phyloP scores from a whole-genome alignment of 2,113 vertebrate genomes.

The Periophthalmus modestus region DNA sequence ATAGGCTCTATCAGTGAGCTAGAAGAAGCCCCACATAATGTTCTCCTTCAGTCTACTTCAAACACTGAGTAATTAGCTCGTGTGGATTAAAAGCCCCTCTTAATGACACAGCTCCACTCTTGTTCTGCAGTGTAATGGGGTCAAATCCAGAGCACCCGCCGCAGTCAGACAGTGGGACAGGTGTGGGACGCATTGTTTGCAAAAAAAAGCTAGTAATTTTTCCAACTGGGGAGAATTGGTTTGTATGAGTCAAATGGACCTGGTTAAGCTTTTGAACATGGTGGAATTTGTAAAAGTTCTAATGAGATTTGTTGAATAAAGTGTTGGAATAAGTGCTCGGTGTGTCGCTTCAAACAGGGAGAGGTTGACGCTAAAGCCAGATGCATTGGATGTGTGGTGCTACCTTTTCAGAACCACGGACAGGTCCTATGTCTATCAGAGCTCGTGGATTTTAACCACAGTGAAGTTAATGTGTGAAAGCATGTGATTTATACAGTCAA shows the following conservation, averaged over 20 bases:
- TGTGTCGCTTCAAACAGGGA: background rate
- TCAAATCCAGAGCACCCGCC: constrained; percentile 1
- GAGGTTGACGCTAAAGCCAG: background rate
- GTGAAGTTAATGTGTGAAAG: too few relatives aligned
- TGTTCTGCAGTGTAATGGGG: background rate
- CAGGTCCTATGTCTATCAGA: background rate
- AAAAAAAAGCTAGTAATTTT: background rate
- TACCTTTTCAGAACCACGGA: constrained; percentile 23
- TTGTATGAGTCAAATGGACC: background rate
- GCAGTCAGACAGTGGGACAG: background rate
- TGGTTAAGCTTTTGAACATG: background rate
- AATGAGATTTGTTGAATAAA: background rate
- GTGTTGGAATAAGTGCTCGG: background rate
- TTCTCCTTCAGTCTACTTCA: background rate
- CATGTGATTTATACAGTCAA: too few relatives aligned
- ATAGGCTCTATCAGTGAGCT: background rate
- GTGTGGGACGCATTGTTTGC: background rate
- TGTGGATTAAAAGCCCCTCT: constrained; percentile 3
- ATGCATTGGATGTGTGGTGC: background rate
- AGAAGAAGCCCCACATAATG: background rate
- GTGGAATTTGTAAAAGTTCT: background rate
- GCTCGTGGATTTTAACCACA: too few relatives aligned
- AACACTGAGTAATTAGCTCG: background rate
- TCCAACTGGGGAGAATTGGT: background rate
- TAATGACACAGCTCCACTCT: background rate